phyloP scores from a whole-genome alignment of 2,797 vertebrate genomes.

The Phataginus tetradactyla region DNA sequence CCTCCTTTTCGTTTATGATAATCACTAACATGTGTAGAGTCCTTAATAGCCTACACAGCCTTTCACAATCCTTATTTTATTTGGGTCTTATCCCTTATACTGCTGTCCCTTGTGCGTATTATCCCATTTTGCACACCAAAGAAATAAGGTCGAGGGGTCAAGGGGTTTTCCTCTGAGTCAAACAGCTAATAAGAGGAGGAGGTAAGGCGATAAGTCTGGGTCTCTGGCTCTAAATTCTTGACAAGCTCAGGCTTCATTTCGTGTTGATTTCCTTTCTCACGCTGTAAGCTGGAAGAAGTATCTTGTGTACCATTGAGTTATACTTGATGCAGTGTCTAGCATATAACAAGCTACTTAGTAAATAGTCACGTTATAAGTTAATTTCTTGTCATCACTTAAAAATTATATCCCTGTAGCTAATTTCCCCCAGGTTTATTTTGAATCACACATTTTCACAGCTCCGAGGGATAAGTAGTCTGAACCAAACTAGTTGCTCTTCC shows the following conservation, averaged over 20 bases:
- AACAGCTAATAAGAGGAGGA: not conserved
- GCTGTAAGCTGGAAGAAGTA: not conserved
- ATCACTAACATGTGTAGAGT: not conserved
- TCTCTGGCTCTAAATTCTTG: not conserved
- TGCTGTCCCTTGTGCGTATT: not conserved
- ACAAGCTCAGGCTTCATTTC: not conserved
- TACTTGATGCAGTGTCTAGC: not conserved
- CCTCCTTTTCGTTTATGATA: not conserved
- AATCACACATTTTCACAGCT: not conserved
- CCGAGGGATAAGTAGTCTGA: not conserved
- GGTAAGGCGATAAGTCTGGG: not conserved
- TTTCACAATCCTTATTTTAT: not conserved
- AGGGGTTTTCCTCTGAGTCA: conserved; percentile 26
- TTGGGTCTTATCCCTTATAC: not conserved
- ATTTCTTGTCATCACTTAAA: not conserved
- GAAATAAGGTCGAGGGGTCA: not conserved
- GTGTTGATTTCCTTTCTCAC: not conserved
- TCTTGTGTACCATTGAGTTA: not conserved
- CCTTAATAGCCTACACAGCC: not conserved
- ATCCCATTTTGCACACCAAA: not conserved
- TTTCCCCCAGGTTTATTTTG: not conserved
- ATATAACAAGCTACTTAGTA: not conserved
- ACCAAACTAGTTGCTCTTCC: not conserved
- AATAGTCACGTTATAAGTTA: not conserved
- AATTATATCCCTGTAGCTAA: not conserved